Base-by-base conservation (phyloP, 2,113 vertebrate species). In the Climacteris rufus region DNA sequence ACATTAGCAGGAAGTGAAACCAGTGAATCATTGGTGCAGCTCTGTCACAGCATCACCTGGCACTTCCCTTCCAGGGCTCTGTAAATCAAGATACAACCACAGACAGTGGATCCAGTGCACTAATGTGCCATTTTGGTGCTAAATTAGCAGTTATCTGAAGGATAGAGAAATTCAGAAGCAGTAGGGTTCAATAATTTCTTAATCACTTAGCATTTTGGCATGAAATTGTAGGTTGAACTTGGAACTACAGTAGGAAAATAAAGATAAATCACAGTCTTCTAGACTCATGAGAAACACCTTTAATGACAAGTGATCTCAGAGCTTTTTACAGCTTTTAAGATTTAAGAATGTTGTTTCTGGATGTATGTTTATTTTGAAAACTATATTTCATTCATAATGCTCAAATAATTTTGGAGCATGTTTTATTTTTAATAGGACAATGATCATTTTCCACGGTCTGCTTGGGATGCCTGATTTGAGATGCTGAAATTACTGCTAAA, bases 361-460 rank as follows among this genome's bases (percentile, higher is more conserved):
- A 39, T 59, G 6, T 11, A 20, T 42, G 18, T 54, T 94, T 94
- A 18, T 92, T 92, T 91, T 78, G 69, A 92, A 89, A 81, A 44
- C 57, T 60, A n/a, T 24, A 47, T 91, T 95, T 89, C 63, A 60
- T 81, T 56, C 40, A 20, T 11, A 63, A 25, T 19, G 28, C 37
- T 94, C 77, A 72, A 84, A 39, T 57, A 0, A 77, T 16, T 89
- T 79, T 84, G 47, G 17, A 87, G 18, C 57, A 15, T 64, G 60
- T 60, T 93, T 89, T 87, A 75, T 78, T 95, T 96, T 94, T 93
- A 87, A 79, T 87, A 89, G 28, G 35, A 80, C 68, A 92, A 80
- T 89, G 52, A 90, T 83, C 21, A 88, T 96, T 95, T 92, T 92
- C 80, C 83, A 95, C 0, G 7, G 42, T 87, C 91, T 92, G 45